A percentile compares a stretch with the other conserved stretches of the same genome.
These are phyloP conservation scores for Drosophila teissieri DNA, from an alignment of 1,140 invertebrate species.

Conservation along the genomic window DNA sequence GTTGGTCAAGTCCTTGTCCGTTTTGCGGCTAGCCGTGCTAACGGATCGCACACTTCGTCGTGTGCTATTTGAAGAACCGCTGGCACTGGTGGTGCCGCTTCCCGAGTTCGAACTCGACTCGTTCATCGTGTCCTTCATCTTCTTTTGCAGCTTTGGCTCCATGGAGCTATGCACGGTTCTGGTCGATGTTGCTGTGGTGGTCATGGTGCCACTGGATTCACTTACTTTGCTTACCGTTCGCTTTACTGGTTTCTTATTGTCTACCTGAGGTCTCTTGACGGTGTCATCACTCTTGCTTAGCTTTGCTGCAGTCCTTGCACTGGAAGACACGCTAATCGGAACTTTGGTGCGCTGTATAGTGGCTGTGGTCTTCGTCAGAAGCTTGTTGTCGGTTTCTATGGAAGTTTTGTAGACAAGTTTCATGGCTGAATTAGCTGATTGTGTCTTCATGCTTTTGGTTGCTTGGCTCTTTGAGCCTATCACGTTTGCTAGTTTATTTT, in stretches of 20 bases:
- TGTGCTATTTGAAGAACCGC: conserved; percentile 73
- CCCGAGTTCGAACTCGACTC: conserved; percentile 63
- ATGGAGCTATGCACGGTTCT: conserved; percentile 43
- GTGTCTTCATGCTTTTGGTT: conserved; percentile 77
- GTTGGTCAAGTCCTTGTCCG: conserved; percentile 75
- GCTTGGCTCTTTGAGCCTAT: conserved; percentile 76
- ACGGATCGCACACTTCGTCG: conserved; percentile 71
- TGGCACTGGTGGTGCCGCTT: conserved; percentile 68
- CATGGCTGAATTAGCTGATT: conserved; percentile 70
- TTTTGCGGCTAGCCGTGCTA: conserved; percentile 59
- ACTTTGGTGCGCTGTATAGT: conserved; percentile 68
- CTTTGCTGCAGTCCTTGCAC: conserved; percentile 61
- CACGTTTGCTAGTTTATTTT: conserved; percentile 70
- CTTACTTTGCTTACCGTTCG: conserved; percentile 38
- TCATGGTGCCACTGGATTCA: conserved; percentile 31
- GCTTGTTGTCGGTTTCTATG: conserved; percentile 75
- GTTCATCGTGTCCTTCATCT: conserved; percentile 75
- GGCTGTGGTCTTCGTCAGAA: conserved; percentile 56
- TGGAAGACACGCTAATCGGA: conserved; percentile 78
- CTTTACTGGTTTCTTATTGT: conserved; percentile 71
- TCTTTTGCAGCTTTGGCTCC: conserved; percentile 73
- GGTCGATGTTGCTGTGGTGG: conserved; percentile 5
- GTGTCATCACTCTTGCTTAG: conserved; percentile 75
- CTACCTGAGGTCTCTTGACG: conserved; percentile 71
- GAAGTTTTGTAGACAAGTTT: conserved; percentile 76